phyloP scores from a whole-genome alignment of 1,140 invertebrate genomes.

The Zaprionus vittiger region DNA sequence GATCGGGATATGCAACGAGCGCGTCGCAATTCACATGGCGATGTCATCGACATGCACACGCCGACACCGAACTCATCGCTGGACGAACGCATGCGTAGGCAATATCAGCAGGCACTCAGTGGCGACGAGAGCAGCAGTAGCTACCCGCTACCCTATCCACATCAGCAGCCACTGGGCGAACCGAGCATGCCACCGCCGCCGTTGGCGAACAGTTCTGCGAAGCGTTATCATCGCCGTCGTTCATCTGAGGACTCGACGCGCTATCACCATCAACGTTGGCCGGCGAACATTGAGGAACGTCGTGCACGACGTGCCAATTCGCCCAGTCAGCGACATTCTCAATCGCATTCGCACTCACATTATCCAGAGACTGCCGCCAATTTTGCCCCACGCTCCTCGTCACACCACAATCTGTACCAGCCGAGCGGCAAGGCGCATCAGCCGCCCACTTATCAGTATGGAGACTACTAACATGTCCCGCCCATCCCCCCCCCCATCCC shows the following conservation, averaged over 20 bases:
- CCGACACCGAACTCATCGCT: constrained; percentile 71
- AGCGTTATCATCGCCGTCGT: constrained; percentile 75
- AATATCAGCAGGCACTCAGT: constrained; percentile 33
- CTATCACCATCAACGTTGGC: constrained; percentile 76
- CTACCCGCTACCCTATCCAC: constrained; percentile 40
- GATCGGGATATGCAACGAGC: constrained; percentile 58
- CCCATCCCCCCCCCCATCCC: no score
- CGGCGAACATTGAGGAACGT: constrained; percentile 80
- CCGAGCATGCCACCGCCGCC: constrained; percentile 7
- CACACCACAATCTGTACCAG: constrained; percentile 86
- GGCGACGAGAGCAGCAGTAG: constrained; percentile 71
- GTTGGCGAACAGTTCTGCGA: constrained; percentile 39
- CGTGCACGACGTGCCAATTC: constrained; percentile 80
- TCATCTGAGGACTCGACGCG: constrained; percentile 79
- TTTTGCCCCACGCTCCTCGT: constrained; percentile 84
- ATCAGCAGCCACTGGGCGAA: constrained; percentile 40
- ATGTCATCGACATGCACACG: constrained; percentile 61
- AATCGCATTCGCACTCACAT: constrained; percentile 20
- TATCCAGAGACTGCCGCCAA: constrained; percentile 67
- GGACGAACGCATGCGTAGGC: constrained; percentile 66
- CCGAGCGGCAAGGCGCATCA: constrained; percentile 59
- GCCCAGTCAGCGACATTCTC: constrained; percentile 62
- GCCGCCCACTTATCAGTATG: constrained; percentile 76
- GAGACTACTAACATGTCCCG: constrained; percentile 62
- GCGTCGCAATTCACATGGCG: constrained; percentile 62